phyloP scores from a whole-genome alignment of 2,888 invertebrate species.

The Pediacus dermestoides region DNA sequence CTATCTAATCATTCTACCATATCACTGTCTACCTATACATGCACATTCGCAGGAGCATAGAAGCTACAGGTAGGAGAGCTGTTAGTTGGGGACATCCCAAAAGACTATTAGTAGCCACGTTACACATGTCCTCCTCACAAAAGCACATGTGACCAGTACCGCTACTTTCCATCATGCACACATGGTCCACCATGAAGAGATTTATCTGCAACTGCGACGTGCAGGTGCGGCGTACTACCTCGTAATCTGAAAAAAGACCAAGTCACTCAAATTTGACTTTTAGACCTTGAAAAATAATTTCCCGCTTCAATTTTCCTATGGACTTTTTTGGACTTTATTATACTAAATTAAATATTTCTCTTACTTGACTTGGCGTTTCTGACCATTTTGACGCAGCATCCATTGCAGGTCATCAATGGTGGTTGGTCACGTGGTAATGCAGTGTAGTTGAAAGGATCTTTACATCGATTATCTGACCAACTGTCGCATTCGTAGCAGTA shows the following conservation, averaged over 20 bases:
- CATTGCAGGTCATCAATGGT: slow-evolving; percentile 83
- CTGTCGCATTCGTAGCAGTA: slow-evolving; percentile 94
- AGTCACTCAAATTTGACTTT: slow-evolving; percentile 9
- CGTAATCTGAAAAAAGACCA: slow-evolving; percentile 67
- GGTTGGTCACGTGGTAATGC: slow-evolving; percentile 84
- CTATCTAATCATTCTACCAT: slow-evolving; percentile 14
- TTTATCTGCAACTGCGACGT: slow-evolving; percentile 92
- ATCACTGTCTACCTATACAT: slow-evolving; percentile 34
- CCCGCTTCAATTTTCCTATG: background rate
- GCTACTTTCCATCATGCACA: slow-evolving; percentile 98
- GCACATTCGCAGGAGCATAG: slow-evolving; percentile 36
- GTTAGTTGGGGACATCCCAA: slow-evolving; percentile 26
- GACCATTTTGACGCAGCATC: slow-evolving; percentile 95
- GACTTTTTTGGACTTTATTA: background rate
- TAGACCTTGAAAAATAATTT: background rate
- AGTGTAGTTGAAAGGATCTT: slow-evolving; percentile 91
- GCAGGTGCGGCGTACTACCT: slow-evolving; percentile 87
- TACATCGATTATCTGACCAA: slow-evolving; percentile 85
- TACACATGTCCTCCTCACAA: slow-evolving; percentile 97
- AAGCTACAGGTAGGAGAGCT: slow-evolving; percentile 31
- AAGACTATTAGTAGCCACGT: slow-evolving; percentile 51
- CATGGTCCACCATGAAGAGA: slow-evolving; percentile 96
- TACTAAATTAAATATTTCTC: slow-evolving; percentile 37
- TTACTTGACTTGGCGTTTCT: slow-evolving; percentile 85
- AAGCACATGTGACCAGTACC: slow-evolving; percentile 98